A percentile compares a stretch with the other conserved stretches of the same genome.
Conservation (phyloP, 2,888 invertebrate species). For the Sisyra nigra region DNA sequence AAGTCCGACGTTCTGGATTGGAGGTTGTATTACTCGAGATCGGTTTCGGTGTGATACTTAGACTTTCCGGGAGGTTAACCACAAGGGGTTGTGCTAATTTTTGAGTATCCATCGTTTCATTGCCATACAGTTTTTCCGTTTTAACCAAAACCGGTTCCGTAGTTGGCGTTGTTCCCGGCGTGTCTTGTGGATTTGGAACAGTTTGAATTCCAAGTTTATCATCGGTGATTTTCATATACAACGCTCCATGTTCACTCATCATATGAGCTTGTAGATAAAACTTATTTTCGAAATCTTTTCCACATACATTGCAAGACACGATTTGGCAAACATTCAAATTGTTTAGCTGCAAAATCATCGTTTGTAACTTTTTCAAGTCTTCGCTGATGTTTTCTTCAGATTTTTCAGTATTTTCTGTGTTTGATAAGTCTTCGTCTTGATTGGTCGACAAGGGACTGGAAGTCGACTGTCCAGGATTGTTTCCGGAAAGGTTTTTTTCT, state of each 20-base stretch:
- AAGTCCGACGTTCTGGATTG: conserved; percentile 30
- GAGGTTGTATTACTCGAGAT: conserved; percentile 17
- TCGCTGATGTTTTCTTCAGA: conserved; percentile 27
- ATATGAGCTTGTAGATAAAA: conserved; percentile 53
- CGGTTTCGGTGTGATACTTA: conserved; percentile 21
- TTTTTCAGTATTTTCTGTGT: conserved; percentile 14
- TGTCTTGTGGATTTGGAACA: conserved; percentile 22
- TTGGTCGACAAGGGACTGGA: conserved; percentile 18
- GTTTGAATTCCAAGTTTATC: conserved; percentile 42
- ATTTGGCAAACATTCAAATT: conserved; percentile 49
- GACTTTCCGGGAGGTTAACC: conserved; percentile 26
- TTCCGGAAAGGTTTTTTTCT: conserved; percentile 19
- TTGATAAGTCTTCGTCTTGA: conserved; percentile 11
- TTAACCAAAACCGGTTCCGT: conserved; percentile 5
- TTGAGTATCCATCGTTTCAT: neutral
- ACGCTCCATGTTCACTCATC: conserved; percentile 46
- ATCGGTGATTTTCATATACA: conserved; percentile 24
- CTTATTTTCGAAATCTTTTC: conserved; percentile 53
- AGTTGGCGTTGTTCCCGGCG: conserved; percentile 25
- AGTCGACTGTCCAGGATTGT: conserved; percentile 16
- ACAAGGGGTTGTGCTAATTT: conserved; percentile 15
- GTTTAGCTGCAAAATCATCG: conserved; percentile 79
- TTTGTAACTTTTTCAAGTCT: conserved; percentile 75
- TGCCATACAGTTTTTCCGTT: neutral
- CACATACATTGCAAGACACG: conserved; percentile 48